Percentiles rank a stretch among this genome's conserved stretches.
phyloP scores from a whole-genome alignment of 2,113 vertebrate species.

The Taurulus bubalis region DNA sequence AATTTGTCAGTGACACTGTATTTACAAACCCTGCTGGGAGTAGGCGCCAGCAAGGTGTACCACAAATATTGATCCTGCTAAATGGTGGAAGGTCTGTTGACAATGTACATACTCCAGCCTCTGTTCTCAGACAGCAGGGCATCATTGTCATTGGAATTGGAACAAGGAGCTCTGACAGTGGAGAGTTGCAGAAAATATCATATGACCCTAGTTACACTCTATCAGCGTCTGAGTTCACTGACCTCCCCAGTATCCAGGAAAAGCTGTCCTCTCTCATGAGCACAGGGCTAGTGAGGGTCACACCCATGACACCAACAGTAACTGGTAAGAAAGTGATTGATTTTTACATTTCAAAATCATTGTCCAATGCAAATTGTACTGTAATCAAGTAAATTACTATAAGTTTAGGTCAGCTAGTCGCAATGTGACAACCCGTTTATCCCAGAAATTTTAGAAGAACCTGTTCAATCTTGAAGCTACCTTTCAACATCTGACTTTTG shows the following conservation, averaged over 20 bases:
- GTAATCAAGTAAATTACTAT: not conserved
- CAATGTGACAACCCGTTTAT: not conserved
- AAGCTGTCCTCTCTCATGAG: conserved; percentile 12
- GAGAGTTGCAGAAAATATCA: too few species aligned
- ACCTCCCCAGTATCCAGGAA: conserved; percentile 12
- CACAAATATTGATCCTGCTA: conserved; percentile 82
- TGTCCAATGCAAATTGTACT: not conserved
- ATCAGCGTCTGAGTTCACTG: conserved; percentile 11
- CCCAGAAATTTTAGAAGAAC: not conserved
- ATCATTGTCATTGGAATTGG: too few species aligned
- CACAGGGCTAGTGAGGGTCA: not conserved
- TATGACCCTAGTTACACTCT: conserved; percentile 10
- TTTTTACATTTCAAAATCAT: not conserved
- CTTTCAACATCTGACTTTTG: not conserved
- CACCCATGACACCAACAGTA: conserved; percentile 13
- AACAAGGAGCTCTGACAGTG: conserved; percentile 27
- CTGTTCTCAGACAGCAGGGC: too few species aligned
- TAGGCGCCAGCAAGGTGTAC: conserved; percentile 83
- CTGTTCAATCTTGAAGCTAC: not conserved
- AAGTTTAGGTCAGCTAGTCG: not conserved
- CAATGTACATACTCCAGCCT: too few species aligned
- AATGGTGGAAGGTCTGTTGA: conserved; percentile 70
- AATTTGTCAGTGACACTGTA: conserved; percentile 78
- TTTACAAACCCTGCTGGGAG: conserved; percentile 86
- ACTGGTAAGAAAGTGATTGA: conserved; percentile 21